Evolutionary conservation across 2,888 invertebrate species (phyloP).

Genomic region (Cephus pulcher): DNA sequence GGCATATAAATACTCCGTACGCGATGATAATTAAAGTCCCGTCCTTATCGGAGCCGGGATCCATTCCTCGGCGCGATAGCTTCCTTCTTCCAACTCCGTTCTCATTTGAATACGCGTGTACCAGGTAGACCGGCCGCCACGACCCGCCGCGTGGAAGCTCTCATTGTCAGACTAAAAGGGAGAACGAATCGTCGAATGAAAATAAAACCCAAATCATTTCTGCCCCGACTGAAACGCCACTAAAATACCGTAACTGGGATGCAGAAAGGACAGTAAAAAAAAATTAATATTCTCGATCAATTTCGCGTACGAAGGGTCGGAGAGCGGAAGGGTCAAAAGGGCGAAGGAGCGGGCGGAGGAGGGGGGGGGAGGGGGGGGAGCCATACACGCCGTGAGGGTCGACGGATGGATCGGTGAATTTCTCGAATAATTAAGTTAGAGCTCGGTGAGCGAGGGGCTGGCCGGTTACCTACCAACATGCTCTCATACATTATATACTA

Average conservation of each 20-base stretch:
- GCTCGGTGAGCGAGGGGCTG: constrained; percentile 47
- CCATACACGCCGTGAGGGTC: constrained; percentile 21
- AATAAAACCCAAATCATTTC: neutral
- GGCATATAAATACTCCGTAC: constrained; percentile 63
- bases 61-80: constrained; percentile 33
- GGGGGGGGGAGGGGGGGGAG: neutral
- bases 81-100: constrained; percentile 27
- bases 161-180: neutral
- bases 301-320: constrained; percentile 5
- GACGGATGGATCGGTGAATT: constrained; percentile 61
- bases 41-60: constrained; percentile 44
- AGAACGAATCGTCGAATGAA: neutral
- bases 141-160: neutral
- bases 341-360: neutral
- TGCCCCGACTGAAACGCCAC: neutral
- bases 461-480: constrained; percentile 64
- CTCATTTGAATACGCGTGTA: constrained; percentile 41
- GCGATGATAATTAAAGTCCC: constrained; percentile 64
- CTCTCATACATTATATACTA: constrained; percentile 63
- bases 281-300: constrained; percentile 7
- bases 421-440: constrained; percentile 67
- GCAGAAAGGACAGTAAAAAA: neutral
- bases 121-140: neutral
- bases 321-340: constrained; percentile 19
- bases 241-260: neutral